Base-by-base conservation (phyloP, 2,888 invertebrate genomes). In the Biston betularia region DNA sequence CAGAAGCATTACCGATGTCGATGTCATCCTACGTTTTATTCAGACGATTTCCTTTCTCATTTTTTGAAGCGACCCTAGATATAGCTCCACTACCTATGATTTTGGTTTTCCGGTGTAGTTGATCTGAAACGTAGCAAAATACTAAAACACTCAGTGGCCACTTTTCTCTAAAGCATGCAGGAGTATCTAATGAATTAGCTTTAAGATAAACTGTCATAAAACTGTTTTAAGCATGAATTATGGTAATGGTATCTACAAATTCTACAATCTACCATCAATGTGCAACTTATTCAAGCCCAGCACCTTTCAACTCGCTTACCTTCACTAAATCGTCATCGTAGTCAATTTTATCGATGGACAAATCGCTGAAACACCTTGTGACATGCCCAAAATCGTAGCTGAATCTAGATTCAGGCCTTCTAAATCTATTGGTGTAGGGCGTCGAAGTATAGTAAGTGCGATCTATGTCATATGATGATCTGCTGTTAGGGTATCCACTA, bases 401-500 rank as follows among this genome's bases (percentile, higher is more conserved):
- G 75, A 78, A 78, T 62, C 77, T 76, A 64, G 78, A 77, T 65
- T 76, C 76, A 55, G 76, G 75, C 64, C 75, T 82, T 85, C 87
- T 92, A 87, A 85, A 83, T 84, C 87, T 90, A 89, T 85, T 79
- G 53, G 86, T 88, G 83, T 84, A 88, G 71, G 92, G 90, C 48
- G 92, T 89, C 50, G 92, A 91, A 6, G 92, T 89, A 76, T 87
- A 79, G 73, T 87, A 91, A 0, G 92, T 92, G 90, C 92, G 89
- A 63, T 93, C 93, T 88, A 92, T 72, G 65, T 92, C 91, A 71
- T 89, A 92, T 15, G 89, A 90, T 45, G 89, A 87, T 71, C 87
- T 79, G 76, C 93, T 93, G 79, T 89, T 86, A n/a, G 93, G 92
- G 40, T 93, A 93, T 62, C 92, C 91, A 73, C 92, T 93, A 62